Percentiles rank a stretch among this genome's conserved stretches.
These are phyloP conservation scores for Pseudotriccus pelzelni DNA, from an alignment of 2,797 vertebrate genomes.

Conservation along the genomic window DNA sequence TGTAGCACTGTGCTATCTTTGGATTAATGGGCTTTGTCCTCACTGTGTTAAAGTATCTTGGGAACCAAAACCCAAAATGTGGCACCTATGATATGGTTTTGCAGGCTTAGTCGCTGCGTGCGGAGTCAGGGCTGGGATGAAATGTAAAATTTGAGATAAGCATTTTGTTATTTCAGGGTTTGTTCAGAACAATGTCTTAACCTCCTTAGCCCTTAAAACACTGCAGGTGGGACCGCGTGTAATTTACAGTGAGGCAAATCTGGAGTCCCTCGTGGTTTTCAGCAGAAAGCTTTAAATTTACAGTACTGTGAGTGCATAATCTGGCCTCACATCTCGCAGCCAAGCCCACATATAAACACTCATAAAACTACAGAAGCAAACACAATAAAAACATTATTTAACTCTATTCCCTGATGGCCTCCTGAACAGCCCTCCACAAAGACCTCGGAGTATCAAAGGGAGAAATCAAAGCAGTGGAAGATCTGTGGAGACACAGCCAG, in stretches of 20 bases:
- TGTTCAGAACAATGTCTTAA: not conserved
- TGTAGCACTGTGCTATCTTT: not conserved
- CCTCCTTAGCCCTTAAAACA: not conserved
- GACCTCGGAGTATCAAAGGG: not conserved
- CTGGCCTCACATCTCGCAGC: not conserved
- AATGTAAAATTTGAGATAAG: not conserved
- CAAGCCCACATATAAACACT: not conserved
- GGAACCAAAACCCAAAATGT: not conserved
- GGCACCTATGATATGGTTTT: not conserved
- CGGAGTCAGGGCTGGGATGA: not conserved
- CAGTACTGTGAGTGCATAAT: not conserved
- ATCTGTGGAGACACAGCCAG: not conserved
- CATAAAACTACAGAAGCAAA: conserved; percentile 11
- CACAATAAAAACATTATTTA: conserved; percentile 7
- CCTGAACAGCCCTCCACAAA: not conserved
- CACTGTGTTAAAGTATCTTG: not conserved
- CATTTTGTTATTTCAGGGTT: not conserved
- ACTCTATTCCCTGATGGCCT: not conserved
- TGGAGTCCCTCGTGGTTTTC: not conserved
- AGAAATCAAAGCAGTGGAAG: not conserved
- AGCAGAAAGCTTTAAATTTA: not conserved
- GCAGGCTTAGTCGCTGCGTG: not conserved
- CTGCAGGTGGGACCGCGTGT: not conserved
- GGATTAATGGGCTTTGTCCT: conserved; percentile 4
- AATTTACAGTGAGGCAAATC: not conserved